These are phyloP conservation scores for Oncorhynchus gorbuscha DNA, from an alignment of 2,113 vertebrate genomes.

Conservation along the genomic window DNA sequence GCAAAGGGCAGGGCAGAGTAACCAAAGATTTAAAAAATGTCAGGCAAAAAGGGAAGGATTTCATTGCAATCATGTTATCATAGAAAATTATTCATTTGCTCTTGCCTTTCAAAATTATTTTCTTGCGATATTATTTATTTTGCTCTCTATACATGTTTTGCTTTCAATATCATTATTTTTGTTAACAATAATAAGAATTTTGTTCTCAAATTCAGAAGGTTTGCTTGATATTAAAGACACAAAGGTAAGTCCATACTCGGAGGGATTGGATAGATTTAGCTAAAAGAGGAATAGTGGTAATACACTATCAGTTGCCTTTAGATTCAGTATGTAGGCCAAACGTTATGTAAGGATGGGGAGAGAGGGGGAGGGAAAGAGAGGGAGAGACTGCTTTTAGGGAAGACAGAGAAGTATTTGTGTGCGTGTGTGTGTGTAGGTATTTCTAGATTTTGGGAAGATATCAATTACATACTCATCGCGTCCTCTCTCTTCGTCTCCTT, in stretches of 20 bases:
- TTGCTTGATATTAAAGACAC: not conserved
- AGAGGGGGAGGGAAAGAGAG: slow-evolving; percentile 20
- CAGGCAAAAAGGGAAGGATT: too few relatives aligned
- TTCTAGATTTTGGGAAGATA: too few relatives aligned
- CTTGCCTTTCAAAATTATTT: not conserved
- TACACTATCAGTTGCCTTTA: not conserved
- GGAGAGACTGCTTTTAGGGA: not conserved
- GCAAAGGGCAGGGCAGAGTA: too few relatives aligned
- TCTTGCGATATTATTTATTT: too few relatives aligned
- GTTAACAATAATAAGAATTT: too few relatives aligned
- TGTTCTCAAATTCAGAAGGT: not conserved
- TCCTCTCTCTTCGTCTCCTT: too few relatives aligned
- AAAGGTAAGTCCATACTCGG: not conserved
- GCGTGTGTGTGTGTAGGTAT: not conserved
- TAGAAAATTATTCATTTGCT: too few relatives aligned
- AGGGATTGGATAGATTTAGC: not conserved
- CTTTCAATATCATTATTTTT: too few relatives aligned
- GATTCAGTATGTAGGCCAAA: not conserved
- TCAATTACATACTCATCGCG: too few relatives aligned
- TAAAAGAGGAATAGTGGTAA: not conserved
- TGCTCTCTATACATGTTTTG: too few relatives aligned
- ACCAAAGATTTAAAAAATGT: too few relatives aligned
- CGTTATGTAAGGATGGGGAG: not conserved
- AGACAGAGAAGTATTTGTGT: not conserved
- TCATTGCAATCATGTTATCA: too few relatives aligned